Evolutionary conservation across 2,797 vertebrate species (phyloP).

Genomic region (Phrynocephalus vlangalii): DNA sequence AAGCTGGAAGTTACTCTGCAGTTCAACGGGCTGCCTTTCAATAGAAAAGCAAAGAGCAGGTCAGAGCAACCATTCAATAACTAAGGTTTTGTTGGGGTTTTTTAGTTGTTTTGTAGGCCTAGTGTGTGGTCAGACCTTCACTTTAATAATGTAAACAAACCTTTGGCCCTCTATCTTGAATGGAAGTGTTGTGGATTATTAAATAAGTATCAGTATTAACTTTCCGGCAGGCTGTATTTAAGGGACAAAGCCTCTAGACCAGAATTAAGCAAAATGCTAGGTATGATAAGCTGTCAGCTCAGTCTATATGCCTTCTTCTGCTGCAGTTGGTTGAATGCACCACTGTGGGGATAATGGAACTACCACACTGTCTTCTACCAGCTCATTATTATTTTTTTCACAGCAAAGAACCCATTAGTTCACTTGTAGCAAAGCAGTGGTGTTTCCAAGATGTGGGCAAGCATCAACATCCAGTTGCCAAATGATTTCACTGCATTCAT

Average conservation of each 20-base stretch:
- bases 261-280: neutral
- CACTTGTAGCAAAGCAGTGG: neutral
- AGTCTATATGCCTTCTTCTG: neutral
- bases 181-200: neutral
- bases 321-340: neutral
- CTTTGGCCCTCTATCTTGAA: neutral
- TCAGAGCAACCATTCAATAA: constrained; percentile 15
- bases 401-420: neutral
- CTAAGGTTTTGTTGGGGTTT: neutral
- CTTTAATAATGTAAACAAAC: constrained; percentile 52
- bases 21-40: constrained; percentile 19
- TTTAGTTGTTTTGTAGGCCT: constrained; percentile 43
- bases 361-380: neutral
- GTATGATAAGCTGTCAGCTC: neutral
- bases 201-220: neutral
- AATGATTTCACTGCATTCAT: neutral
- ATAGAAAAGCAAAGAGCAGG: constrained; percentile 13
- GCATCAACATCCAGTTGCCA: neutral
- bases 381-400: neutral
- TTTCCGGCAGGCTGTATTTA: neutral
- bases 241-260: neutral
- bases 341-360: neutral
- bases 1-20: constrained; percentile 28
- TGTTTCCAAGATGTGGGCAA: neutral
- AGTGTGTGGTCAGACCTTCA: constrained; percentile 59